Base-by-base conservation (phyloP, 2,888 invertebrate species). In the Cheilosia pagana region DNA sequence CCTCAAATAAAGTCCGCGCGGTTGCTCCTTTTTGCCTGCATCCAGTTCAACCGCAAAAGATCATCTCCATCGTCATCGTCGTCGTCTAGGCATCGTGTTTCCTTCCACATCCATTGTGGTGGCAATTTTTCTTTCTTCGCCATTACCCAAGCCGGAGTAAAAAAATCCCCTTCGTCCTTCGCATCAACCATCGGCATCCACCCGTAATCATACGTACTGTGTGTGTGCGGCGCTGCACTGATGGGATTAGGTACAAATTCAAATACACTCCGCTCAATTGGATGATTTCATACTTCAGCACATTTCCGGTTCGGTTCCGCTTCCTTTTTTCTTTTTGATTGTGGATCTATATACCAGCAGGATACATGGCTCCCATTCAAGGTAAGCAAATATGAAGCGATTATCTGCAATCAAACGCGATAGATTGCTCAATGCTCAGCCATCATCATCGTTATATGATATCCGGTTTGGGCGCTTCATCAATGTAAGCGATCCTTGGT, bases 351-450 rank as follows among this genome's bases (percentile, higher is more conserved):
- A 35, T 35, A 35, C 35, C 35, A 35, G 35, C 53, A 74, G 39
- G 72, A 70, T 74, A 70, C 55, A 62, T 72, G 62, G 28, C 60
- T 68, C 19, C 52, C 45, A 60, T 68, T 78, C 50, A 65, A 79
- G 78, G 78, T 70, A 78, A 79, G 83, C 74, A 83, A 83, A 83
- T 78, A 83, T 83, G 74, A 70, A 74, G 59, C 83, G 83, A 78
- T 83, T 78, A 83, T 83, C 77, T 74, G 72, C 77, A 83, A 83
- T 83, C 82, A 83, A 78, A 74, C 63, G 72, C 68, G 82, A 78
- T 63, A 63, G 68, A 74, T 71, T 81, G 62, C 67, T 67, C 74
- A 81, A 45, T 81, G 57, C 55, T 59, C 76, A 81, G 65, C 59
- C 75, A 76, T 71, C 75, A 81, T 59, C 76, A 70, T 71, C 23